phyloP scores from a whole-genome alignment of 2,113 vertebrate genomes.

The Rhineura floridana region DNA sequence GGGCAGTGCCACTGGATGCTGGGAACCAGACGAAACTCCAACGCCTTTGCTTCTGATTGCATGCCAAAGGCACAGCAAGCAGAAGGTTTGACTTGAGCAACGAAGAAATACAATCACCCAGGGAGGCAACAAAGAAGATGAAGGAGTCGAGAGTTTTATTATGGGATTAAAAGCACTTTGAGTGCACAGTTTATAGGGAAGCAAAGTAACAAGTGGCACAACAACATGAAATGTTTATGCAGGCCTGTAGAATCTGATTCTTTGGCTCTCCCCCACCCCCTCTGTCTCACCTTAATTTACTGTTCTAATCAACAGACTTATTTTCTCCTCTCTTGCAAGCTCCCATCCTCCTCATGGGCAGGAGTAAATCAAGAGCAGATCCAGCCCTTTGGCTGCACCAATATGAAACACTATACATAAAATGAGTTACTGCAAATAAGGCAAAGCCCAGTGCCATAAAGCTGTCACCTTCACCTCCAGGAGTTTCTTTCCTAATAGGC shows the following conservation, averaged over 20 bases:
- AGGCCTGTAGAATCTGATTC: conserved; percentile 42
- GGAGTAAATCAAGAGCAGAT: conserved; percentile 73
- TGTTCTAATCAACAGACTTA: conserved; percentile 75
- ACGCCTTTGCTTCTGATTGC: neutral
- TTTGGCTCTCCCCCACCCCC: conserved; percentile 7
- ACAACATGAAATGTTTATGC: conserved; percentile 68
- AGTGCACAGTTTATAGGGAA: conserved; percentile 47
- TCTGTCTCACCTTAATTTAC: conserved; percentile 69
- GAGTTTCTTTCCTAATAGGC: conserved; percentile 75
- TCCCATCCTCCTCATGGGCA: conserved; percentile 54
- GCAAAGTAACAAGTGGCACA: conserved; percentile 41
- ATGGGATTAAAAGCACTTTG: conserved; percentile 51
- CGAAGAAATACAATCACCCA: conserved; percentile 47
- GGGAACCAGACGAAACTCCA: no score
- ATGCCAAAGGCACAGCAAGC: conserved; percentile 26
- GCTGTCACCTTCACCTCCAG: conserved; percentile 71
- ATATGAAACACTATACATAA: conserved; percentile 71
- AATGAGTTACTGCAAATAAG: conserved; percentile 85
- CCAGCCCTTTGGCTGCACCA: conserved; percentile 62
- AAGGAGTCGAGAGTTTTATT: conserved; percentile 42
- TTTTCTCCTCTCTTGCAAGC: conserved; percentile 69
- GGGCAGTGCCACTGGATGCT: no score
- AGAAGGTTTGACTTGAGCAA: conserved; percentile 27
- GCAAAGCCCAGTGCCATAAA: conserved; percentile 69
- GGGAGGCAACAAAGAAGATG: neutral